Evolutionary conservation across 2,113 vertebrate species (phyloP), one percentile per base, ranked within the genome.

Genomic region (Percopsis transmontana): DNA sequence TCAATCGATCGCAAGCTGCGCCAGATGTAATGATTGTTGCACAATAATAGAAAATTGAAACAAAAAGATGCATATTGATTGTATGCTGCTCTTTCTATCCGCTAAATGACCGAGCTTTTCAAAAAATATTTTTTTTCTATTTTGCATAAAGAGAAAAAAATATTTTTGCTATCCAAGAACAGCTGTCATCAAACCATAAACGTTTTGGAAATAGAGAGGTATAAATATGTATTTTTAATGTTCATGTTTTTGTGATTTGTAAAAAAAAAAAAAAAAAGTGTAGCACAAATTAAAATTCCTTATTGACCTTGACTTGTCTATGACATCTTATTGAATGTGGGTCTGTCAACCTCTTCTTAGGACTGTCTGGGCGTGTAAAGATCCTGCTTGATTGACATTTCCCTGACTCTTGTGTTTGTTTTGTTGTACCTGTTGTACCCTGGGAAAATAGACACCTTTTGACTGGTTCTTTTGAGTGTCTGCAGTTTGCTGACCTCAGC

Each of bases 231-330:
- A 84, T 90, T 89, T 90, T 87, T 85, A 87, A 86, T 82, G 82
- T 88, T 85, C 42, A 65, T 77, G 69, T 89, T 73, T 83, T 83
- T 88, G 86, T 90, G 89, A 90, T 90, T 85, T 86, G 76, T 82
- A 79, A 41, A 52, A 51, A 79, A 78, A 84, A 51, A 9, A 45
- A 51, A 51, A 41, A 51, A 51, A 20, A 79, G 84, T 89, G 85
- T 90, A 88, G 86, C 89, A 90, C 76, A 90, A 86, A 90, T 86
- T 85, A 87, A 90, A 90, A 82, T 81, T 76, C 72, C 70, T 87
- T 61, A 76, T 86, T 84, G 86, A 85, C 64, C 39, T 74, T 66
- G 76, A 41, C 23, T 7, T 51, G 39, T 3, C 16, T 13, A 10
- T 14, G 21, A n/a, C 50, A 27, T 39, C 47, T n/a, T 33, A 3